Evolutionary conservation across 92 coral and sea anemone species (phyloP).

Genomic region (Siderastrea siderea): DNA sequence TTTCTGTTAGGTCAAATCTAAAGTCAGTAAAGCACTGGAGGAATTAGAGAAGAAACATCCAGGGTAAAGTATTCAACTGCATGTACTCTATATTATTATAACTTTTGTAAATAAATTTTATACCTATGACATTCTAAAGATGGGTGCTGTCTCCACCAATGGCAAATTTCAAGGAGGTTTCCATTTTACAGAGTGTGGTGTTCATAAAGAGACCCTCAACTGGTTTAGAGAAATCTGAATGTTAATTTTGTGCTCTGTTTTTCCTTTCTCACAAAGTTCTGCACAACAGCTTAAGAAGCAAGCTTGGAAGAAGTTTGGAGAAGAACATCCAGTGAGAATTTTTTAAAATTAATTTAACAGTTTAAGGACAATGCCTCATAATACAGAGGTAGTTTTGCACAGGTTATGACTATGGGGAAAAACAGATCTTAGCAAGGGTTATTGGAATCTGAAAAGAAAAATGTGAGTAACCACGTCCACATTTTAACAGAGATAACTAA

Average conservation of each 20-base stretch:
- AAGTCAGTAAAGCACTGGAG: slow-evolving; percentile 81
- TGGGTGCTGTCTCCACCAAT: too few relatives aligned
- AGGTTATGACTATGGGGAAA: too few relatives aligned
- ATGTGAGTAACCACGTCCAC: too few relatives aligned
- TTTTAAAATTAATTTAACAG: too few relatives aligned
- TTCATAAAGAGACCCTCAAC: background rate
- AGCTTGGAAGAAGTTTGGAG: slow-evolving; percentile 95
- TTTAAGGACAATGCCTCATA: too few relatives aligned
- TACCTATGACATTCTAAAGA: too few relatives aligned
- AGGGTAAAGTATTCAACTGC: slow-evolving; percentile 49
- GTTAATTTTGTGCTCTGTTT: background rate
- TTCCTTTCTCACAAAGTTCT: slow-evolving; percentile 37
- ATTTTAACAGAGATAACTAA: too few relatives aligned
- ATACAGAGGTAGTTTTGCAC: too few relatives aligned
- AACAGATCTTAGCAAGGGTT: too few relatives aligned
- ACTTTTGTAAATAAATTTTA: background rate
- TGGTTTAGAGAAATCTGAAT: background rate
- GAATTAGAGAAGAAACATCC: slow-evolving; percentile 77
- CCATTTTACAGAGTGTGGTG: too few relatives aligned
- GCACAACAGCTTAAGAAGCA: slow-evolving; percentile 87
- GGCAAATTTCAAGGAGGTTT: too few relatives aligned
- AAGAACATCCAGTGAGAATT: slow-evolving; percentile 87
- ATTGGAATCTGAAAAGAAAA: too few relatives aligned
- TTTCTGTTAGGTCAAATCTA: slow-evolving; percentile 75
- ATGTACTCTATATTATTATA: background rate